These are phyloP conservation scores for Sclerurus mexicanus DNA, from an alignment of 2,113 vertebrate genomes.

Conservation along the genomic window DNA sequence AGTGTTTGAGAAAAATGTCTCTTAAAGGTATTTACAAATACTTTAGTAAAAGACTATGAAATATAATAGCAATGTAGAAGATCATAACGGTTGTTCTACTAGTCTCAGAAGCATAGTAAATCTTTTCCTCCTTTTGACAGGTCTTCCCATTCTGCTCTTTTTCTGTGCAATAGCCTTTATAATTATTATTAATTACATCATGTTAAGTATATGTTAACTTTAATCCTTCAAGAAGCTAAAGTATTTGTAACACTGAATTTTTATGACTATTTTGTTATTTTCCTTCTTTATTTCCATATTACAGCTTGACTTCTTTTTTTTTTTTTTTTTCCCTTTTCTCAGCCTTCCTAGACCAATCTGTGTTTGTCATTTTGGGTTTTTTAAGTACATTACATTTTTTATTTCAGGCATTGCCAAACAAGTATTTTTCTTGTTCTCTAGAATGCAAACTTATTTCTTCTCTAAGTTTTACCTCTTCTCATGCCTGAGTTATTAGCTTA, in stretches of 20 bases:
- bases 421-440: slow-evolving; percentile 12
- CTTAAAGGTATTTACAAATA: neutral
- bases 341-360: neutral
- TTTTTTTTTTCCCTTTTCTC: neutral
- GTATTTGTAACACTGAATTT: neutral
- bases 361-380: neutral
- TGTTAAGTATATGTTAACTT: neutral
- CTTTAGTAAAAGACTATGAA: slow-evolving; percentile 15
- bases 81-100: neutral
- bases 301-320: neutral
- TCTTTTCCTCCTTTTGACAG: neutral
- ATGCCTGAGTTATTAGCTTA: slow-evolving; percentile 41
- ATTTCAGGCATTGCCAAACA: neutral
- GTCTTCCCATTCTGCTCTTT: neutral
- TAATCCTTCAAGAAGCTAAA: neutral
- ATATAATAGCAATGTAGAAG: neutral
- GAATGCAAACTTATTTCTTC: neutral
- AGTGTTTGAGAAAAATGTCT: neutral
- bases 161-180: neutral
- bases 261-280: neutral
- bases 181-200: neutral
- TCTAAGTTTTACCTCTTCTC: neutral
- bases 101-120: neutral
- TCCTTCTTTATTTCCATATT: neutral
- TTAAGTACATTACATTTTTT: neutral